Evolutionary conservation across 1,140 invertebrate genomes (phyloP).

Genomic region (Caenorhabditis inopinata): DNA sequence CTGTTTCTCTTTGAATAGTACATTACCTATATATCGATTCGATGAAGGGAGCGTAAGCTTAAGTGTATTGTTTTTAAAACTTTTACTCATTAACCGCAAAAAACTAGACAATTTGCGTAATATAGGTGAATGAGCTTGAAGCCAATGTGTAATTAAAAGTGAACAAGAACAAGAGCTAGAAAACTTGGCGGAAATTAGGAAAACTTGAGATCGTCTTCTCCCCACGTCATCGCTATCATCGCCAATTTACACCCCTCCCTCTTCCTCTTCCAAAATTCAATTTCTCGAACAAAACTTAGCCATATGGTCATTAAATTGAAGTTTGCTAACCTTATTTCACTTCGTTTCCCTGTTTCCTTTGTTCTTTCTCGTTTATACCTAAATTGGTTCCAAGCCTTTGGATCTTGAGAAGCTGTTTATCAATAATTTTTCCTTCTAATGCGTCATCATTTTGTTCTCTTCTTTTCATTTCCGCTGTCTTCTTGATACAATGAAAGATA

Average conservation of each 20-base stretch:
- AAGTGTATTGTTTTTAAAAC: background rate
- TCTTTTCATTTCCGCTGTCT: background rate
- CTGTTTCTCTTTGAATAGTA: background rate
- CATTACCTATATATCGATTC: conserved; percentile 13
- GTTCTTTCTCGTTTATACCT: background rate
- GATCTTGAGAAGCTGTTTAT: background rate
- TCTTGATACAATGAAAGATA: too few species aligned
- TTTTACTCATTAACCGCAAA: too few species aligned
- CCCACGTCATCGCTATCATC: background rate
- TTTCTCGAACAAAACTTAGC: background rate
- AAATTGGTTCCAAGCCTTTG: background rate
- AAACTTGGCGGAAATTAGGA: too few species aligned
- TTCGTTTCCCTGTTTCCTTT: background rate
- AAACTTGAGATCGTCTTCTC: too few species aligned
- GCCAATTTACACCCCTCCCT: background rate
- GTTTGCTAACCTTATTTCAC: background rate
- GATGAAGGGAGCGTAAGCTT: too few species aligned
- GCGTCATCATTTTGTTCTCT: background rate
- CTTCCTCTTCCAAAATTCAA: background rate
- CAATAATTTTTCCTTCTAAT: background rate
- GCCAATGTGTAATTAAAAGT: too few species aligned
- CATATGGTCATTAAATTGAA: background rate
- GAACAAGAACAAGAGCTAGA: too few species aligned
- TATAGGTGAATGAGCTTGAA: too few species aligned
- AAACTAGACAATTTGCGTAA: too few species aligned